A percentile compares a stretch with the other conserved stretches of the same genome.
phyloP scores from a whole-genome alignment of 2,113 vertebrate species.

The Agapornis roseicollis region DNA sequence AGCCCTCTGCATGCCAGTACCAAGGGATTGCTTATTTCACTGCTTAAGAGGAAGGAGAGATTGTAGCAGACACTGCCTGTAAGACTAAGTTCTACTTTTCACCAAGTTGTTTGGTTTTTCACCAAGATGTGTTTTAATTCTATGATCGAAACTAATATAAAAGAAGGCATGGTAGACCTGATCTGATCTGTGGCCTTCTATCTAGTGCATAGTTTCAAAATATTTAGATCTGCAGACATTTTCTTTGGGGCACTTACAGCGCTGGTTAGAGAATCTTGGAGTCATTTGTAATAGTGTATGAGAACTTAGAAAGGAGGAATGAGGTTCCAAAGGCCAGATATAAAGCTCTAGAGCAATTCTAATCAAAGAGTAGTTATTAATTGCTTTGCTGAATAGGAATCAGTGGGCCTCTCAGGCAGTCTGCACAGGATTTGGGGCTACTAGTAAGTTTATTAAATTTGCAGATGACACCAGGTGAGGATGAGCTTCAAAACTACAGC shows the following conservation, averaged over 20 bases:
- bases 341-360: not conserved
- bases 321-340: not conserved
- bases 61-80: not conserved
- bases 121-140: not conserved
- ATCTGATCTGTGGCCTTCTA: not conserved
- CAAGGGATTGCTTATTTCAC: not conserved
- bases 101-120: not conserved
- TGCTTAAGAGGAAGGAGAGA: not conserved
- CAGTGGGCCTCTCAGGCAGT: not conserved
- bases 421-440: not conserved
- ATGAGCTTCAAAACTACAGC: not conserved
- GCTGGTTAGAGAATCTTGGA: not conserved
- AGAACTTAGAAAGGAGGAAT: not conserved
- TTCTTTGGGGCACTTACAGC: not conserved
- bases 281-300: not conserved
- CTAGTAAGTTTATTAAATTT: not conserved
- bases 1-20: not conserved
- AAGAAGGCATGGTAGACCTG: not conserved
- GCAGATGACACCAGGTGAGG: not conserved
- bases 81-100: not conserved
- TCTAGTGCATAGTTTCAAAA: not conserved
- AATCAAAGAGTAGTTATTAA: not conserved
- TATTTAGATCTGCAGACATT: not conserved
- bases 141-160: not conserved
- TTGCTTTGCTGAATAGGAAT: not conserved